Evolutionary conservation across 2,888 invertebrate species (phyloP).

Genomic region (Andrena haemorrhoa): DNA sequence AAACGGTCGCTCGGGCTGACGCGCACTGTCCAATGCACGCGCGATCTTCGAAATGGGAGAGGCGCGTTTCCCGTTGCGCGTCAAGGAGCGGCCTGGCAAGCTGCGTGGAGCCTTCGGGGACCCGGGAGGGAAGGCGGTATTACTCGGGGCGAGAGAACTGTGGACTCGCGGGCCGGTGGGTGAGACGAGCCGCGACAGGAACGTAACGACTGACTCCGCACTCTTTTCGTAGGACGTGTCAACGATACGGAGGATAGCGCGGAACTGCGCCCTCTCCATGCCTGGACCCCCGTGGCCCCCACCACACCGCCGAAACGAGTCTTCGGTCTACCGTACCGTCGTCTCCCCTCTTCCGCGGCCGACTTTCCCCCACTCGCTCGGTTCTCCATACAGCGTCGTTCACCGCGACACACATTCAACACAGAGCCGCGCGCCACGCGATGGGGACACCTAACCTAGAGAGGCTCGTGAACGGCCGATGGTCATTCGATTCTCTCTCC

Average conservation of each 20-base stretch:
- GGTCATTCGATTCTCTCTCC: constrained; percentile 64
- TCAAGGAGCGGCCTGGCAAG: background rate
- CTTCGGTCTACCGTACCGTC: constrained; percentile 68
- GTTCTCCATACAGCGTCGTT: constrained; percentile 8
- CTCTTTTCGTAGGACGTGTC: constrained; percentile 76
- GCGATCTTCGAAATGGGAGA: constrained; percentile 19
- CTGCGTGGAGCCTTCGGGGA: background rate
- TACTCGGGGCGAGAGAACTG: background rate
- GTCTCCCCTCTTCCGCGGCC: constrained; percentile 52
- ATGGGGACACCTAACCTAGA: constrained; percentile 13
- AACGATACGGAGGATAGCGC: constrained; percentile 81
- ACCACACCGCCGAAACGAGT: constrained; percentile 72
- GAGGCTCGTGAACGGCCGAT: constrained; percentile 41
- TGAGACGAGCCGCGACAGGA: constrained; percentile 25
- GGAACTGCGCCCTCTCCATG: constrained; percentile 82
- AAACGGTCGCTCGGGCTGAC: constrained; percentile 32
- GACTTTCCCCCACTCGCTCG: constrained; percentile 56
- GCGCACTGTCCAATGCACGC: constrained; percentile 48
- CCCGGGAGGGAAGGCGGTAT: background rate
- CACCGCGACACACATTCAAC: constrained; percentile 51
- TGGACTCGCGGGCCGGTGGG: constrained; percentile 6
- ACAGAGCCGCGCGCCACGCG: constrained; percentile 33
- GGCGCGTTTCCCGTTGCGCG: background rate
- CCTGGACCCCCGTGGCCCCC: constrained; percentile 76
- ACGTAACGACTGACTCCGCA: constrained; percentile 48